Conservation (phyloP, 2,888 invertebrate species). For the Drosophila testacea region DNA sequence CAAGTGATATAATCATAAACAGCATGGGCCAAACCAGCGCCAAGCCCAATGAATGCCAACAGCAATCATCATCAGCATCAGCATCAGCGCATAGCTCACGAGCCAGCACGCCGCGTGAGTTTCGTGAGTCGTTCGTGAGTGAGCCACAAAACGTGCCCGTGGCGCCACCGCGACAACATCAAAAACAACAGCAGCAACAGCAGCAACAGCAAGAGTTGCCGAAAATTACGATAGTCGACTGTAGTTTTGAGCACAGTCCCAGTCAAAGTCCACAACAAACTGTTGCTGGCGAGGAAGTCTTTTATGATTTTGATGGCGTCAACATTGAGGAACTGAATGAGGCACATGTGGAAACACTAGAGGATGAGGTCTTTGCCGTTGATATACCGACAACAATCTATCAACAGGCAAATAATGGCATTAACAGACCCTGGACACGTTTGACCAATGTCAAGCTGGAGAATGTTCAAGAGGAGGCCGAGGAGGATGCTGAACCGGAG, state of each 20-base stretch:
- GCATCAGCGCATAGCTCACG: conserved; percentile 61
- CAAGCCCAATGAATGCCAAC: conserved; percentile 66
- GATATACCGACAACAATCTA: conserved; percentile 74
- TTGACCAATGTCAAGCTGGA: conserved; percentile 77
- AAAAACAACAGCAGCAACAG: conserved; percentile 32
- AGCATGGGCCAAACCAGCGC: conserved; percentile 80
- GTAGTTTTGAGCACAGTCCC: conserved; percentile 64
- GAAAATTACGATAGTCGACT: conserved; percentile 83
- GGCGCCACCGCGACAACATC: conserved; percentile 58
- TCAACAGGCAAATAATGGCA: conserved; percentile 55
- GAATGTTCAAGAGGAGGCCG: conserved; percentile 80
- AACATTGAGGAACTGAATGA: conserved; percentile 70
- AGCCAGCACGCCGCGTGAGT: conserved; percentile 73
- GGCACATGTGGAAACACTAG: conserved; percentile 72
- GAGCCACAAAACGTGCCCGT: conserved; percentile 41
- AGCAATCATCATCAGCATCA: conserved; percentile 43
- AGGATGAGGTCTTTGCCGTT: conserved; percentile 64
- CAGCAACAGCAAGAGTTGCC: conserved; percentile 70
- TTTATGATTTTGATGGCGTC: conserved; percentile 78
- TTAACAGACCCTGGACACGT: conserved; percentile 65
- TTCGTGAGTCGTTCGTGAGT: conserved; percentile 76
- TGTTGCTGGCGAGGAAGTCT: conserved; percentile 67
- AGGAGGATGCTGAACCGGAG: conserved; percentile 60
- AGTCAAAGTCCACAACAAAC: conserved; percentile 32
- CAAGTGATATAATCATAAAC: conserved; percentile 50